Evolutionary conservation across 2,113 vertebrate genomes (phyloP).

Genomic region (Egretta garzetta): DNA sequence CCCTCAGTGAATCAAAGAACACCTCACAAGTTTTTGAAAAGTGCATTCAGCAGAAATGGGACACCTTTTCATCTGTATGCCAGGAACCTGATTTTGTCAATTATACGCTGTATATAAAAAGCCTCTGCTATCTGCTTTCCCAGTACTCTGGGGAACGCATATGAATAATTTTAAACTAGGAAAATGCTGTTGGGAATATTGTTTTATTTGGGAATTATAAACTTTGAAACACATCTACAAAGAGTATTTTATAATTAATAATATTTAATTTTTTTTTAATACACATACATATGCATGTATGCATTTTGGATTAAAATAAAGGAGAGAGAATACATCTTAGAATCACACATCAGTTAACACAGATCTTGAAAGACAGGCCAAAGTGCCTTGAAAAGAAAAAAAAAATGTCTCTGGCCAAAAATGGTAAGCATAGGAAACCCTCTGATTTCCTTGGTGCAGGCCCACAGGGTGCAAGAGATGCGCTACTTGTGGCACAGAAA

Average conservation of each 20-base stretch:
- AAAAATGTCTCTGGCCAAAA: neutral
- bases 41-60: slow-evolving; percentile 13
- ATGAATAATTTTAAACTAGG: slow-evolving; percentile 31
- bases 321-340: neutral
- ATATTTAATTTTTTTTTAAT: neutral
- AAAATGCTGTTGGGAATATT: slow-evolving; percentile 40
- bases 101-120: slow-evolving; percentile 13
- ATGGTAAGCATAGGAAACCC: neutral
- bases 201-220: slow-evolving; percentile 40
- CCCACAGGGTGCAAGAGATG: neutral
- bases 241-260: neutral
- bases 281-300: neutral
- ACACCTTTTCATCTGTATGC: neutral
- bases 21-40: neutral
- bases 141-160: slow-evolving; percentile 1
- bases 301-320: slow-evolving; percentile 1
- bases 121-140: slow-evolving; percentile 29
- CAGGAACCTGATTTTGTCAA: slow-evolving; percentile 24
- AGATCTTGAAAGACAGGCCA: neutral
- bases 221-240: neutral
- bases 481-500: neutral
- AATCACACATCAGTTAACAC: neutral
- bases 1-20: neutral
- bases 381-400: neutral
- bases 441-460: neutral